Evolutionary conservation across 2,888 invertebrate genomes (phyloP), one percentile per base, ranked within the genome.

Genomic region (Helicoverpa assulta): DNA sequence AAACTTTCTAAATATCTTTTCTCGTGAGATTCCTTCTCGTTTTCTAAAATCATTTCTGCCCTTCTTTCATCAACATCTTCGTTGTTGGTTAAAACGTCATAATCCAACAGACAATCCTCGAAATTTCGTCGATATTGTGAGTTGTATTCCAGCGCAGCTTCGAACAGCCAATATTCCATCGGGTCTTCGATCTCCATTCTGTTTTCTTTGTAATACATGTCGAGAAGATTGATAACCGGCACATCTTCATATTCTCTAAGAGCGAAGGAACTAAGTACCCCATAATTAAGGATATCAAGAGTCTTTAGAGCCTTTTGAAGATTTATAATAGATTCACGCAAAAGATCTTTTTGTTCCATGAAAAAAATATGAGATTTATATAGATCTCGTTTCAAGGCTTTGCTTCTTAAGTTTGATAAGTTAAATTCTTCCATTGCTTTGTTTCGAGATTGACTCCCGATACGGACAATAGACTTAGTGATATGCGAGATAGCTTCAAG

Each of bases 361-460:
- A 83, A 93, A 33, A 88, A 83, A 19, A 52, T 63, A 53, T 82
- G 72, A 57, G 67, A 71, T 5, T 66, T 26, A 5, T 65, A 64
- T 6, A 68, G 50, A 43, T n/a, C 8, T 3, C 67, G 54, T 6
- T 47, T 29, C 19, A 64, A 70, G 37, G 63, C 12, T 8, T 65
- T 70, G 14, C 72, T 81, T 47, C 93, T 83, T 66, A 91, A 62
- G 73, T 95, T 96, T 47, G 90, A 96, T 67, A 95, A 81, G 67
- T 95, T 91, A 60, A 97, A 89, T 6, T 88, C 81, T 7, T 90
- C 86, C 88, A 94, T 88, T 1, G 86, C 84, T 78, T 96, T 94
- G 84, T 96, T 96, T 67, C 96, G 96, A 0, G 97, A 96, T 84
- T 97, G 97, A 0, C 97, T 96, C 0, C 98, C 98, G 75, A 98